phyloP scores from a whole-genome alignment of 2,113 vertebrate genomes.

The Argyrosomus japonicus region DNA sequence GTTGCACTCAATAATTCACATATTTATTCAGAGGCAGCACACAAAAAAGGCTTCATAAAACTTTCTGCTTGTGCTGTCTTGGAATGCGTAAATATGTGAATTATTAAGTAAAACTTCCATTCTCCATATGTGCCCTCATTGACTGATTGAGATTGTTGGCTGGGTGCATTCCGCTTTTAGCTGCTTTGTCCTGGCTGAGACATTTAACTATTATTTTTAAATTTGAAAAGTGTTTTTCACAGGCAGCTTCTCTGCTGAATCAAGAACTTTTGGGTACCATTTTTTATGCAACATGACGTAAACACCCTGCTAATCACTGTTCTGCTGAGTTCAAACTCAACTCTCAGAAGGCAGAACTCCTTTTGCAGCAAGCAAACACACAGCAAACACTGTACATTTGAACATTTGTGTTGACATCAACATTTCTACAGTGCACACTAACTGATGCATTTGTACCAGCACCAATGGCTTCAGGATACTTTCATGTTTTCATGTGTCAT shows the following conservation, averaged over 20 bases:
- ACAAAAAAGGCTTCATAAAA: conserved; percentile 37
- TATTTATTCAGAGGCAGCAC: conserved; percentile 46
- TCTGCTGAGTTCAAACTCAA: neutral
- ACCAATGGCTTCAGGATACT: neutral
- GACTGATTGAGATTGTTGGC: neutral
- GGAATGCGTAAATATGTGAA: conserved; percentile 33
- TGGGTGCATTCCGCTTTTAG: neutral
- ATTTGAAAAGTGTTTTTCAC: neutral
- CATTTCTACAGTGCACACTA: neutral
- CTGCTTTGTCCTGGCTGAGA: neutral
- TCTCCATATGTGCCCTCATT: conserved; percentile 6
- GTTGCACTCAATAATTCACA: conserved; percentile 61
- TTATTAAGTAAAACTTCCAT: conserved; percentile 44
- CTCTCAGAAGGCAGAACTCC: neutral
- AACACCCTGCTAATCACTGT: neutral
- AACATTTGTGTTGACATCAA: neutral
- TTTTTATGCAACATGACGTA: neutral
- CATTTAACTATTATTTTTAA: neutral
- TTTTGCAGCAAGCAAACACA: neutral
- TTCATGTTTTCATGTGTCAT: neutral
- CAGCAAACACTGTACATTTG: neutral
- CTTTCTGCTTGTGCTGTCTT: conserved; percentile 37
- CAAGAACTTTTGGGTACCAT: neutral
- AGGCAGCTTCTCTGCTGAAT: neutral
- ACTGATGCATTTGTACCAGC: neutral